Percentiles rank a stretch among this genome's conserved stretches.
Evolutionary conservation across 2,888 invertebrate species (phyloP).

Genomic region (Drosophila longiperda): DNA sequence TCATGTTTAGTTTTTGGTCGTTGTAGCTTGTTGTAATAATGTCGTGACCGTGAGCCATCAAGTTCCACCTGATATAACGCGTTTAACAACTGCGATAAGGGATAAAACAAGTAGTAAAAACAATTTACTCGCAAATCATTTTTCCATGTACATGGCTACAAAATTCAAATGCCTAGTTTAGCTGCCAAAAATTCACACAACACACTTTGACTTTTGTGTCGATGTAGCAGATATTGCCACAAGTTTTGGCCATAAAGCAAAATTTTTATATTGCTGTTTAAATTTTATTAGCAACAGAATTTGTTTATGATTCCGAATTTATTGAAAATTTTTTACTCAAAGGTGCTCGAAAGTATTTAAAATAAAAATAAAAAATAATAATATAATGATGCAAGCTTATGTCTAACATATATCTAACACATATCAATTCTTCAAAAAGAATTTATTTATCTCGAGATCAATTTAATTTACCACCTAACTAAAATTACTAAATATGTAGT

Average conservation of each 20-base stretch:
- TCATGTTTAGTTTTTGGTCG: background rate
- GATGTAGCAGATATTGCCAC: background rate
- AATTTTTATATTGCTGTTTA: too few species aligned
- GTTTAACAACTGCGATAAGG: constrained; percentile 11
- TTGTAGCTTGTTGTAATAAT: constrained; percentile 5
- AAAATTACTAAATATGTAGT: background rate
- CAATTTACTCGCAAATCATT: background rate
- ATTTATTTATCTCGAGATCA: background rate
- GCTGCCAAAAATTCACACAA: background rate
- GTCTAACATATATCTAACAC: too few species aligned
- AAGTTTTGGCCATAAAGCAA: too few species aligned
- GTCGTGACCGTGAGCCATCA: constrained; percentile 36
- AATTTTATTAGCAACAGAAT: background rate
- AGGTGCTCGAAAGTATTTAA: too few species aligned
- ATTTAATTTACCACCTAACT: background rate
- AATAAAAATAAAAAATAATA: background rate
- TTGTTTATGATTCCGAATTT: background rate
- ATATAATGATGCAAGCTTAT: too few species aligned
- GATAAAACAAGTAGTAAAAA: constrained; percentile 3
- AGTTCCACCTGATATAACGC: background rate
- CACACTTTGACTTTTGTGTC: background rate
- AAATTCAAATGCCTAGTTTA: background rate
- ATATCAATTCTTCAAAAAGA: background rate
- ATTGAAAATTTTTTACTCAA: background rate
- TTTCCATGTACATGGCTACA: background rate